Conservation (phyloP, 1,140 invertebrate genomes). For the Platorchestia sp. region DNA sequence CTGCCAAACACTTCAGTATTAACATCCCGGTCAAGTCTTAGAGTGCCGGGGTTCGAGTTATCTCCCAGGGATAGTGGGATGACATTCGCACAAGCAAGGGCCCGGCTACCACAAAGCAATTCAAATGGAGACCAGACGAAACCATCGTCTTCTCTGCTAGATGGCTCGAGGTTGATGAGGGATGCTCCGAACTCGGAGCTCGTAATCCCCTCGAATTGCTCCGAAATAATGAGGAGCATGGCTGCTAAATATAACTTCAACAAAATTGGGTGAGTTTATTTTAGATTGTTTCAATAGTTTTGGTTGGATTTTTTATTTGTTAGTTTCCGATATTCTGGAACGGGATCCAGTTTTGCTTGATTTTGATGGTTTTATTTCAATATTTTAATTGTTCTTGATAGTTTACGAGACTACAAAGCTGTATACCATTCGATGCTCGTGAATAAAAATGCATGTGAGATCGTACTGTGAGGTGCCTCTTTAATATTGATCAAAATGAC, state of each 20-base stretch:
- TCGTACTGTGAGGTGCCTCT: no score
- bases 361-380: no score
- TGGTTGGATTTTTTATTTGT: not conserved
- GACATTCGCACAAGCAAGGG: not conserved
- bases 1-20: not conserved
- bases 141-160: not conserved
- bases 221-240: slow-evolving; percentile 91
- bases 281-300: not conserved
- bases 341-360: no score
- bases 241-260: slow-evolving; percentile 91
- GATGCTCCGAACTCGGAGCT: slow-evolving; percentile 64
- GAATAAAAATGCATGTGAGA: no score
- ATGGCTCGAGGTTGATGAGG: not conserved
- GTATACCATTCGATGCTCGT: no score
- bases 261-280: slow-evolving; percentile 70
- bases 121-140: not conserved
- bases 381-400: no score
- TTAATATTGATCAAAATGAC: not conserved
- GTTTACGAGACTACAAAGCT: not conserved
- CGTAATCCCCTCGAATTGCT: slow-evolving; percentile 84
- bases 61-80: not conserved
- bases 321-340: no score
- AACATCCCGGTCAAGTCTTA: not conserved
- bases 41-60: not conserved
- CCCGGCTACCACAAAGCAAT: not conserved